phyloP scores from a whole-genome alignment of 2,888 invertebrate species.

The Melieria crassipennis region DNA sequence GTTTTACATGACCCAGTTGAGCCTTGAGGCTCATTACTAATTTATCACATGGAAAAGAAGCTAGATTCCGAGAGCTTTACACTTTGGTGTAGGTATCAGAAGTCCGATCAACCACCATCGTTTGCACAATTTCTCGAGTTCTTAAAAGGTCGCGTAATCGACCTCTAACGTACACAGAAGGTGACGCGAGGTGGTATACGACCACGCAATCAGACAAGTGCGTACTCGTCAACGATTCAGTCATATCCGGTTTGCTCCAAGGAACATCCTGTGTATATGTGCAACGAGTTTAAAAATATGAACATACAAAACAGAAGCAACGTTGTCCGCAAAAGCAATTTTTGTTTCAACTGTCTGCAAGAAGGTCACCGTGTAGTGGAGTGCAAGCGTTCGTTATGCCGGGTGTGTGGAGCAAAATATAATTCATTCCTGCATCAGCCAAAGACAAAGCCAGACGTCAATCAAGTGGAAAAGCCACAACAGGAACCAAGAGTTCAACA shows the following conservation, averaged over 20 bases:
- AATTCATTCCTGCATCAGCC: constrained; percentile 30
- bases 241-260: constrained; percentile 18
- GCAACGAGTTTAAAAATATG: constrained; percentile 23
- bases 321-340: constrained; percentile 12
- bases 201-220: constrained; percentile 4
- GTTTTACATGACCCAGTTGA: constrained; percentile 22
- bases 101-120: constrained; percentile 12
- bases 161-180: constrained; percentile 26
- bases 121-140: constrained; percentile 32
- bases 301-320: constrained; percentile 17
- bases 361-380: constrained; percentile 24
- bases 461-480: not conserved
- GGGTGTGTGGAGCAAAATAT: constrained; percentile 27
- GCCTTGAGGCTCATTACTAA: constrained; percentile 31
- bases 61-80: constrained; percentile 29
- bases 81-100: constrained; percentile 29
- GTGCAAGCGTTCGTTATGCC: constrained; percentile 27
- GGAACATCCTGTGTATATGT: constrained; percentile 29
- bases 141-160: constrained; percentile 29
- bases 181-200: not conserved
- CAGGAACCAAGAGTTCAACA: not conserved
- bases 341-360: constrained; percentile 36
- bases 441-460: not conserved
- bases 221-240: constrained; percentile 17
- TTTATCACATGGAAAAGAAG: constrained; percentile 35